phyloP scores from a whole-genome alignment of 2,888 invertebrate genomes.

The Busseola fusca region DNA sequence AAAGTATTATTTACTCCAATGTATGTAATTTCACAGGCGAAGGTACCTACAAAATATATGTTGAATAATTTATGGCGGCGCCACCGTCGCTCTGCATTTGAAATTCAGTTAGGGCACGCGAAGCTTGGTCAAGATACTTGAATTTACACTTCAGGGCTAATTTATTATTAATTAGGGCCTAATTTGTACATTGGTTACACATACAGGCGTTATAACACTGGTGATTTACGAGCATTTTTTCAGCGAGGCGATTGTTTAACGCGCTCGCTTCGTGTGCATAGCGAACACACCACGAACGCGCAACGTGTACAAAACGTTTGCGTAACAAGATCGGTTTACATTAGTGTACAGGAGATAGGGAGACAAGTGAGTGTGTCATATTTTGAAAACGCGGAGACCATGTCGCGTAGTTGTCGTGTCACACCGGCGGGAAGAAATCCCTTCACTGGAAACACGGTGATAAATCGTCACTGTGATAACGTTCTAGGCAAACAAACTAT shows the following conservation, averaged over 20 bases:
- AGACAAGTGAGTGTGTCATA: background rate
- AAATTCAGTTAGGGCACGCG: constrained; percentile 75
- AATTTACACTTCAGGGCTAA: constrained; percentile 41
- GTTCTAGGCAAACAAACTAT: background rate
- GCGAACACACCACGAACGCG: background rate
- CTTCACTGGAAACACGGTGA: too few species aligned
- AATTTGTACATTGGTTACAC: constrained; percentile 12
- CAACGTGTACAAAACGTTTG: background rate
- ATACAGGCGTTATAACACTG: background rate
- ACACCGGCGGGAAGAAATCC: too few species aligned
- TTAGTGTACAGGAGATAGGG: background rate
- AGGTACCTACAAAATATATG: constrained; percentile 70
- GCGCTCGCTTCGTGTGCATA: background rate
- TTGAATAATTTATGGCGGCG: constrained; percentile 76
- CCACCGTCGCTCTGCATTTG: constrained; percentile 71
- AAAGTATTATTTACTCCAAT: constrained; percentile 10
- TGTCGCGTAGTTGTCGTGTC: background rate
- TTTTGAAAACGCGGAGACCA: background rate
- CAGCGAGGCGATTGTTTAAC: background rate
- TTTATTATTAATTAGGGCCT: constrained; percentile 37
- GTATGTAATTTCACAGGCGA: constrained; percentile 26
- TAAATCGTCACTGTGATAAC: background rate
- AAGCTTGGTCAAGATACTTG: constrained; percentile 56
- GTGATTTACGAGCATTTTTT: background rate
- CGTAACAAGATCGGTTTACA: background rate